Conservation (phyloP, 1,140 invertebrate genomes). For the Mya arenaria region DNA sequence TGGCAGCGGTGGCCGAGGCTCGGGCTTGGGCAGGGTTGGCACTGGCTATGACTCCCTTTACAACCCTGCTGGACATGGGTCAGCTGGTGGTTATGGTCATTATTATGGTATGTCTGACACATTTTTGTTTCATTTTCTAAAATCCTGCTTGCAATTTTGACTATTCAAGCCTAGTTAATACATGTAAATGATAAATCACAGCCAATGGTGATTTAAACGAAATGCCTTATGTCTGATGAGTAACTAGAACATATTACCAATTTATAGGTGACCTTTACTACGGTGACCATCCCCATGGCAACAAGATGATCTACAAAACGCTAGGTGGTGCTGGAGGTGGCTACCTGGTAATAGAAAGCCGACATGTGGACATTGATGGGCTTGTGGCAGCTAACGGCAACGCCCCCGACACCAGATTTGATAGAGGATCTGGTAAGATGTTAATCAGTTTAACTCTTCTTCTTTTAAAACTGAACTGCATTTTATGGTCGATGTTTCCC, state of each 20-base stretch:
- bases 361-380: slow-evolving; percentile 72
- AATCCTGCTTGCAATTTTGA: background rate
- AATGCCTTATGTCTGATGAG: too few relatives aligned
- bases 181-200: too few relatives aligned
- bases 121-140: background rate
- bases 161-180: too few relatives aligned
- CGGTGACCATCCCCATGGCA: slow-evolving; percentile 65
- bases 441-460: too few relatives aligned
- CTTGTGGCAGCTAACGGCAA: slow-evolving; percentile 63
- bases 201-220: too few relatives aligned
- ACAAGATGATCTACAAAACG: slow-evolving; percentile 61
- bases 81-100: slow-evolving; percentile 67
- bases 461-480: too few relatives aligned
- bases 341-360: slow-evolving; percentile 55
- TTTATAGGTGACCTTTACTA: slow-evolving; percentile 63
- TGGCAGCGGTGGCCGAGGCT: slow-evolving; percentile 71
- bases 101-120: slow-evolving; percentile 60
- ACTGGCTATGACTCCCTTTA: slow-evolving; percentile 68
- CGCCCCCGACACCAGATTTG: slow-evolving; percentile 51
- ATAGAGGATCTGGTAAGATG: slow-evolving; percentile 59
- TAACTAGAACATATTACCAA: too few relatives aligned
- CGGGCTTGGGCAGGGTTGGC: slow-evolving; percentile 56
- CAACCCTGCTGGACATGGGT: slow-evolving; percentile 60
- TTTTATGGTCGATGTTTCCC: too few relatives aligned
- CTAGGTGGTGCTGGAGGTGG: slow-evolving; percentile 70